Evolutionary conservation across 2,113 vertebrate species (phyloP).

Genomic region (Rattus norvegicus): DNA sequence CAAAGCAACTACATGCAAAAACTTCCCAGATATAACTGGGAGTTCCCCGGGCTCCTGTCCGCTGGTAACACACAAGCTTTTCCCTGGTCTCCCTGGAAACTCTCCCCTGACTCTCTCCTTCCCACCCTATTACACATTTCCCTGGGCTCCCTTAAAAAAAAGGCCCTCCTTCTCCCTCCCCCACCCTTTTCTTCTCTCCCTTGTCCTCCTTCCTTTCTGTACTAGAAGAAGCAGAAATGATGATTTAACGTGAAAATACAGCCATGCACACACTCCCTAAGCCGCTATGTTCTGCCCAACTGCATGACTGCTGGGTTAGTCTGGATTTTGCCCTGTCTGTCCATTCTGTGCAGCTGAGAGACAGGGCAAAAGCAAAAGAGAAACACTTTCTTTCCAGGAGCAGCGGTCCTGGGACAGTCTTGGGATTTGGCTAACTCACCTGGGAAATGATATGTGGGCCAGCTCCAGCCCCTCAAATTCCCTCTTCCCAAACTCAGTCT

Average conservation of each 20-base stretch:
- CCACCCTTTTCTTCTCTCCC: background rate
- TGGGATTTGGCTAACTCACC: background rate
- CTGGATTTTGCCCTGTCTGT: background rate
- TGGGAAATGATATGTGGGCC: background rate
- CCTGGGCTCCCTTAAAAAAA: background rate
- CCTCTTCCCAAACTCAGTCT: background rate
- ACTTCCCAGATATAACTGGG: background rate
- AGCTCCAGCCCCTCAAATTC: background rate
- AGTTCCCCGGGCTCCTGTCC: background rate
- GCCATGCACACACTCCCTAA: background rate
- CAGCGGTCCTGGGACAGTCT: background rate
- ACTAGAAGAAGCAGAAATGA: background rate
- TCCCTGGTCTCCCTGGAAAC: background rate
- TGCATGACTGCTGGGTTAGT: background rate
- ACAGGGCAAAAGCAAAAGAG: slow-evolving; percentile 11
- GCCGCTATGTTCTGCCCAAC: background rate
- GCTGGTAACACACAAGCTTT: background rate
- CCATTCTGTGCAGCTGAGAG: slow-evolving; percentile 29
- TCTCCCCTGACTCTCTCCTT: too few relatives aligned
- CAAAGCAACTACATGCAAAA: slow-evolving; percentile 21
- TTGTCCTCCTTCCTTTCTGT: background rate
- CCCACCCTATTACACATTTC: background rate
- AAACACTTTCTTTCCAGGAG: slow-evolving; percentile 4
- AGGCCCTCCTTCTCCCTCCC: background rate
- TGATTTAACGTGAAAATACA: background rate